These are phyloP conservation scores for Volucella inflata DNA, from an alignment of 2,888 invertebrate genomes.

Conservation along the genomic window DNA sequence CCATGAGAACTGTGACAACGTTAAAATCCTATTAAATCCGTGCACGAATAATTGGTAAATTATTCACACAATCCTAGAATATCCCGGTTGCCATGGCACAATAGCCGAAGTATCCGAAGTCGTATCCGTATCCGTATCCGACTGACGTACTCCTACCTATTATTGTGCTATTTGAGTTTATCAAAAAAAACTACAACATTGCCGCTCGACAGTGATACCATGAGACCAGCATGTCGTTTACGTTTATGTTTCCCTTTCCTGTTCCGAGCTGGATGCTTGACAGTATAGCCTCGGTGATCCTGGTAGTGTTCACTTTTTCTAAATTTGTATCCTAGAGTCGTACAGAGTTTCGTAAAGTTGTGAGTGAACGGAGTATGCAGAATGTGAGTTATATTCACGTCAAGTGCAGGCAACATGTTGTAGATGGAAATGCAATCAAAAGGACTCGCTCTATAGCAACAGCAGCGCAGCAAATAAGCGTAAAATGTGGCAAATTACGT, in stretches of 20 bases:
- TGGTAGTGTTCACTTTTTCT: too few species aligned
- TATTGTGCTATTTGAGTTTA: too few species aligned
- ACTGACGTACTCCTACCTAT: too few species aligned
- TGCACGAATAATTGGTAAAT: constrained; percentile 14
- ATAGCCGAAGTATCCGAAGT: neutral
- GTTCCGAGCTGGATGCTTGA: too few species aligned
- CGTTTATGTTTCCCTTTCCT: too few species aligned
- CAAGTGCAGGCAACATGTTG: constrained; percentile 18
- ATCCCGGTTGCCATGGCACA: constrained; percentile 24
- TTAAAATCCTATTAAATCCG: constrained; percentile 44
- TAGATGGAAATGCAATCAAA: constrained; percentile 12
- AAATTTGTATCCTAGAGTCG: too few species aligned
- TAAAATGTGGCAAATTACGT: constrained; percentile 48
- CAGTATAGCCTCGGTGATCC: too few species aligned
- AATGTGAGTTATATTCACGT: neutral
- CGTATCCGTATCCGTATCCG: too few species aligned
- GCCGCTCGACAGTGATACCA: too few species aligned
- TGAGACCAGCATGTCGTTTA: too few species aligned
- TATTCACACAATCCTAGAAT: constrained; percentile 5
- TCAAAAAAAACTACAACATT: too few species aligned
- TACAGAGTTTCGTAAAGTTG: neutral
- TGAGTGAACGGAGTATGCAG: neutral
- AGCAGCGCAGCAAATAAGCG: constrained; percentile 3
- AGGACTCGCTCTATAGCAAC: neutral
- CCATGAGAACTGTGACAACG: constrained; percentile 36